phyloP scores from a whole-genome alignment of 2,113 vertebrate species.

The Prunella himalayana region DNA sequence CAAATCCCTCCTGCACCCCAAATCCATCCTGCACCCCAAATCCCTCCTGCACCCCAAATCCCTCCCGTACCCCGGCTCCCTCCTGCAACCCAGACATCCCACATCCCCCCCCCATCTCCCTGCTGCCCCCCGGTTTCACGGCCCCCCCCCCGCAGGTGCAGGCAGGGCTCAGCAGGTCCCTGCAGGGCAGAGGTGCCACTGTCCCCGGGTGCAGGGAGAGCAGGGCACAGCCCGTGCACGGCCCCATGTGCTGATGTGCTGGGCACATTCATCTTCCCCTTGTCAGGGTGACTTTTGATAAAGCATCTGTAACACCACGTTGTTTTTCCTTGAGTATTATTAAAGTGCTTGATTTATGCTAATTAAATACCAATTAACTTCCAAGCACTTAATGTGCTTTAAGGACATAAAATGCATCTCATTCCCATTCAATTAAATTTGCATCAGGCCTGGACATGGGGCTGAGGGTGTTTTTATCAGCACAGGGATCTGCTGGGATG shows the following conservation, averaged over 20 bases:
- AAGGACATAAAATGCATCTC: conserved; percentile 36
- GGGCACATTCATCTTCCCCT: not conserved
- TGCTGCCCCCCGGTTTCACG: not conserved
- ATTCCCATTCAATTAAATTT: not conserved
- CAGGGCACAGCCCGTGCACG: accelerated
- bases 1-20: too few relatives aligned
- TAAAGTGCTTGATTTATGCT: conserved; percentile 48
- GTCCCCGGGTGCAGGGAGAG: accelerated
- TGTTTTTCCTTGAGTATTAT: conserved; percentile 28
- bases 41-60: too few relatives aligned
- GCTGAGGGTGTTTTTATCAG: not conserved
- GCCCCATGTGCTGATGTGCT: not conserved
- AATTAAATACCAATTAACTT: conserved; percentile 60
- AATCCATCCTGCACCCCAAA: too few relatives aligned
- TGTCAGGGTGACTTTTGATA: conserved; percentile 11
- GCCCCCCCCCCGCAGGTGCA: not conserved
- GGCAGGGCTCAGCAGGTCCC: not conserved
- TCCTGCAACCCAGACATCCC: not conserved
- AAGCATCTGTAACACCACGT: not conserved
- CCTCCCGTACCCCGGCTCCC: accelerated
- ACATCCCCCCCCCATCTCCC: too few relatives aligned
- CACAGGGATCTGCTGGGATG: not conserved
- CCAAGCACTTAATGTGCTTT: conserved; percentile 27
- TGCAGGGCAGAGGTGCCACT: accelerated
- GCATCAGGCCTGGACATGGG: not conserved